Conservation (phyloP, 2,797 vertebrate species). For the Sebastes minor region DNA sequence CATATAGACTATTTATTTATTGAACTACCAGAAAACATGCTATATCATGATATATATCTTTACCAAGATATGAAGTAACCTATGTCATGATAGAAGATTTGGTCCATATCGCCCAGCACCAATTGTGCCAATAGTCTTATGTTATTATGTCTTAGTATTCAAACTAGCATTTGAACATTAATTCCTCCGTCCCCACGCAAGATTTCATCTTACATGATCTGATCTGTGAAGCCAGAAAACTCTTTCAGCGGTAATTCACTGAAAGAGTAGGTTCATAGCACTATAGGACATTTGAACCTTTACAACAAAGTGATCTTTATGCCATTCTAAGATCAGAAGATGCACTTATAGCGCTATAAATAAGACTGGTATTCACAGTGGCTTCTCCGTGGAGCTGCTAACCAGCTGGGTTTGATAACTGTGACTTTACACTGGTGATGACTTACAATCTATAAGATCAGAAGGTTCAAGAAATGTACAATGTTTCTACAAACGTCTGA, state of each 20-base stretch:
- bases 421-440: background rate
- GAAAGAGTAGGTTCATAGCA: background rate
- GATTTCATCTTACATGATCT: background rate
- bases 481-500: background rate
- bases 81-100: no score
- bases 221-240: background rate
- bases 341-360: background rate
- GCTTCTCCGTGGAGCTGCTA: background rate
- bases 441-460: background rate
- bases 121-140: background rate
- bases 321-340: background rate
- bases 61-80: no score
- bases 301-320: conserved; percentile 2
- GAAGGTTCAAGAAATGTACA: background rate
- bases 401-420: background rate
- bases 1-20: no score
- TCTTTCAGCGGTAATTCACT: background rate
- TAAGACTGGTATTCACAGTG: background rate
- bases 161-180: background rate
- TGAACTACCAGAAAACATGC: no score
- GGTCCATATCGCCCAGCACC: no score
- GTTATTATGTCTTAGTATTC: background rate
- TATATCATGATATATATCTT: no score
- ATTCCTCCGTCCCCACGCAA: background rate
- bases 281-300: background rate